Evolutionary conservation across 2,113 vertebrate species (phyloP), one percentile per base, ranked within the genome.

Genomic region (Brachyistius frenatus): DNA sequence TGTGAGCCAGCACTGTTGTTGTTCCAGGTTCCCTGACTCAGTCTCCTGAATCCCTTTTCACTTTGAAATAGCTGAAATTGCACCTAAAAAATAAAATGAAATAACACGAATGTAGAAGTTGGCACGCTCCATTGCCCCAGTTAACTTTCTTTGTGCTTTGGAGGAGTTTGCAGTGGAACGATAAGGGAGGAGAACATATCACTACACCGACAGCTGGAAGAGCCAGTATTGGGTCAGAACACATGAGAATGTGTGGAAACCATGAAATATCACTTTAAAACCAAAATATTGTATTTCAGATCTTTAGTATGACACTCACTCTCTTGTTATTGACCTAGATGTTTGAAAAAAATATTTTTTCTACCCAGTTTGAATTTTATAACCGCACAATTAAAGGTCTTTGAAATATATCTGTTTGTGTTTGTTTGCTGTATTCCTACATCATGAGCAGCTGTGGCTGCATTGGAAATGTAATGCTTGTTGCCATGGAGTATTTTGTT

Each of bases 381-480:
- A 91, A 90, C 67, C 1, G 74, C 81, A 83, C 73, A 86, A 91
- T 89, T 72, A 92, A 92, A 86, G 47, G 81, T 67, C 71, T 88
- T 88, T 88, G 83, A 54, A 86, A 65, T 84, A 82, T 58, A 41
- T 23, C 7, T 61, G 54, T 37, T 32, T 13, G 0, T n/a, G 32
- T 5, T 69, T 66, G 14, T 35, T 7, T 62, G 41, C 10, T 9
- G 16, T 35, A 2, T 37, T 47, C 32, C 8, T 39, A 5, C 8
- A 8, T 69, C 4, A 4, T 1, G 0, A 66, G 3, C 61, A 81
- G 46, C 62, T 73, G 56, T 37, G n/a, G 5, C 56, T 6, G 6
- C 37, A 54, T 41, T 31, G 14, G 4, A 79, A 58, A 2, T 37
- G 16, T n/a, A 1, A 7, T 66, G 41, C 63, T 36, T 58, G 73